Conservation (phyloP, 2,113 vertebrate species). For the Phaethon lepturus region DNA sequence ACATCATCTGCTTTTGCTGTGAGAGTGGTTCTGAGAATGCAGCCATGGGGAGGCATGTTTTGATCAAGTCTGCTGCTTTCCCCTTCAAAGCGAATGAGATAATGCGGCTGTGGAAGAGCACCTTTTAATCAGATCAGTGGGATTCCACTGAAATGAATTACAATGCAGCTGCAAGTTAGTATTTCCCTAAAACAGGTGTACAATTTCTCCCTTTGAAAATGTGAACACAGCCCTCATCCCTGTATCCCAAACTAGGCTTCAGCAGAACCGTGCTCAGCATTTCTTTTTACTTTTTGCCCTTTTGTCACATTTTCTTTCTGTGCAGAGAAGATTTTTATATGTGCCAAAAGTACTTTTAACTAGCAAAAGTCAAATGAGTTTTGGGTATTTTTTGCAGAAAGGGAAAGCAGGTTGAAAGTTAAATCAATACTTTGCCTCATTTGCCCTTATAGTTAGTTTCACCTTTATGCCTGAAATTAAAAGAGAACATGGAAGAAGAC, state of each 20-base stretch:
- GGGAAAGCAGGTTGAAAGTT: not conserved
- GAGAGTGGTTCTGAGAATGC: conserved; percentile 42
- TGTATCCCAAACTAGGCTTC: not conserved
- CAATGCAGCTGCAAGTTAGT: conserved; percentile 42
- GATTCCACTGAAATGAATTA: conserved; percentile 29
- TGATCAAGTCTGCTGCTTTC: conserved; percentile 60
- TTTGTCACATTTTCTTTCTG: not conserved
- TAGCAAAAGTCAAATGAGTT: not conserved
- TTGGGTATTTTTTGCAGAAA: not conserved
- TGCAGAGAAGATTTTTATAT: not conserved
- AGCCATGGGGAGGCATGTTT: conserved; percentile 52
- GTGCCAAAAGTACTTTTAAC: not conserved
- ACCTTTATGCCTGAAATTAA: not conserved
- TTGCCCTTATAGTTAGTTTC: not conserved
- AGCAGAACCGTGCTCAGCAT: not conserved
- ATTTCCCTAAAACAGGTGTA: conserved; percentile 42
- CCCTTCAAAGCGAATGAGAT: conserved; percentile 64
- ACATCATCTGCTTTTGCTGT: conserved; percentile 23
- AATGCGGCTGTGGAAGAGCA: conserved; percentile 40
- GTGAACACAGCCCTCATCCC: not conserved
- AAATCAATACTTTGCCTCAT: not conserved
- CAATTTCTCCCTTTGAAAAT: conserved; percentile 12
- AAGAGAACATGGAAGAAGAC: not conserved
- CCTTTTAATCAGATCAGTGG: conserved; percentile 61
- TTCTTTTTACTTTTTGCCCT: not conserved